These are phyloP conservation scores for Portunus trituberculatus DNA, from an alignment of 1,140 invertebrate genomes.

Conservation along the genomic window DNA sequence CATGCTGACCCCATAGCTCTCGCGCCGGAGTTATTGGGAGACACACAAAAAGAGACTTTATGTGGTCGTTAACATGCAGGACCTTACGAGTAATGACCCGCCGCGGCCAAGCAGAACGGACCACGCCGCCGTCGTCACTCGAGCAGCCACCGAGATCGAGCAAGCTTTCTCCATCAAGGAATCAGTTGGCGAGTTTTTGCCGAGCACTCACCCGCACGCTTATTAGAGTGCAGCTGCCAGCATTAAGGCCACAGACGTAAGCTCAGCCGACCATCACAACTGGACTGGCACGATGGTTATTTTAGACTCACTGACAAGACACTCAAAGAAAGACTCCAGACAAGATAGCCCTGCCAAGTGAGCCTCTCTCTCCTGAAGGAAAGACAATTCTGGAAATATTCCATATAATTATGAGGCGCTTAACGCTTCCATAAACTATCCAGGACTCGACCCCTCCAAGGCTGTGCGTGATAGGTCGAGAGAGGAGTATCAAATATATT, in stretches of 20 bases:
- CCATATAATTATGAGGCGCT: neutral
- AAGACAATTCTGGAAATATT: neutral
- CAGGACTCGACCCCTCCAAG: neutral
- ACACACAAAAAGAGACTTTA: slow-evolving; percentile 65
- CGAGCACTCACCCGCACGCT: slow-evolving; percentile 5
- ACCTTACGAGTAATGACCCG: slow-evolving; percentile 55
- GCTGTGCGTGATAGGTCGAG: neutral
- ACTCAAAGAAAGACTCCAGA: neutral
- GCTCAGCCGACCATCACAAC: slow-evolving; percentile 17
- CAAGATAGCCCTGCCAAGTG: neutral
- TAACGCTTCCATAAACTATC: slow-evolving; percentile 14
- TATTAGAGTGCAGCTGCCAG: slow-evolving; percentile 29
- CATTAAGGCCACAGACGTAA: slow-evolving; percentile 29
- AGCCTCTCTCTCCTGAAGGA: neutral
- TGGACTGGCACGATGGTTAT: neutral
- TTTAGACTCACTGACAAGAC: neutral
- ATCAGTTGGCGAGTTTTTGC: slow-evolving; percentile 51
- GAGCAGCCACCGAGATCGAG: slow-evolving; percentile 9
- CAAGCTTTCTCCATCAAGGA: slow-evolving; percentile 31
- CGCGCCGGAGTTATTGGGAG: slow-evolving; percentile 58
- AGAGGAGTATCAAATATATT: slow-evolving; percentile 1
- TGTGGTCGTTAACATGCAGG: slow-evolving; percentile 62
- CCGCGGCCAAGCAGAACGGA: slow-evolving; percentile 52
- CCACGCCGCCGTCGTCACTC: neutral
- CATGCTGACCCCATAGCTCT: slow-evolving; percentile 66